These are phyloP conservation scores for Merodon equestris DNA, from an alignment of 2,888 invertebrate genomes.

Conservation along the genomic window DNA sequence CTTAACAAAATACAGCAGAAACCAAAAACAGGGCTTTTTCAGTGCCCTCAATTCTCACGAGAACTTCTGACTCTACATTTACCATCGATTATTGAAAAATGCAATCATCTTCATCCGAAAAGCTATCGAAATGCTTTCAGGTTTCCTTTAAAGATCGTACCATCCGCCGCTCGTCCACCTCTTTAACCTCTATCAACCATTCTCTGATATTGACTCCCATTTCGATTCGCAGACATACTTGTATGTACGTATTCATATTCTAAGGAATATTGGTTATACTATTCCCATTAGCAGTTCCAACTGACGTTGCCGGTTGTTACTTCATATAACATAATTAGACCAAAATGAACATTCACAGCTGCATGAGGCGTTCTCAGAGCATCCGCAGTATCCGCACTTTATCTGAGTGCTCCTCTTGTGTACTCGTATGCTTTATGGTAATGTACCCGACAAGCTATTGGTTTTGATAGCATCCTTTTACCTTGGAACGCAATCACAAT, in stretches of 20 bases:
- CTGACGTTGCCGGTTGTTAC: conserved; percentile 28
- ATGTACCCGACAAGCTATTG: conserved; percentile 37
- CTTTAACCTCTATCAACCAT: no score
- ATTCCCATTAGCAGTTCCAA: conserved; percentile 43
- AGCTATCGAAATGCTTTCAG: no score
- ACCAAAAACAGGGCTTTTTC: no score
- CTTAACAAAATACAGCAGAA: no score
- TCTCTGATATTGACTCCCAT: no score
- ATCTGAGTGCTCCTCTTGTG: conserved; percentile 17
- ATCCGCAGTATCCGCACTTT: neutral
- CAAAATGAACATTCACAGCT: conserved; percentile 14
- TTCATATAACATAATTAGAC: conserved; percentile 47
- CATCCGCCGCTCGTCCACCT: no score
- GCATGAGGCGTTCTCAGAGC: conserved; percentile 3
- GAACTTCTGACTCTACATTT: no score
- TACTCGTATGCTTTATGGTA: conserved; percentile 59
- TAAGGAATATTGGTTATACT: conserved; percentile 48
- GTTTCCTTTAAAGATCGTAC: no score
- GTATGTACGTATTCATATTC: conserved; percentile 1
- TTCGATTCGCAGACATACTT: no score
- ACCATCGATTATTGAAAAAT: no score
- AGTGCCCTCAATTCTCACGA: no score
- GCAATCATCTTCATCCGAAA: no score
- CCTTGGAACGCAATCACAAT: conserved; percentile 59
- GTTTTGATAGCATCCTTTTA: conserved; percentile 53